A percentile compares a stretch with the other conserved stretches of the same genome.
These are phyloP conservation scores for Neodiprion lecontei DNA, from an alignment of 1,140 invertebrate genomes.

Conservation along the genomic window DNA sequence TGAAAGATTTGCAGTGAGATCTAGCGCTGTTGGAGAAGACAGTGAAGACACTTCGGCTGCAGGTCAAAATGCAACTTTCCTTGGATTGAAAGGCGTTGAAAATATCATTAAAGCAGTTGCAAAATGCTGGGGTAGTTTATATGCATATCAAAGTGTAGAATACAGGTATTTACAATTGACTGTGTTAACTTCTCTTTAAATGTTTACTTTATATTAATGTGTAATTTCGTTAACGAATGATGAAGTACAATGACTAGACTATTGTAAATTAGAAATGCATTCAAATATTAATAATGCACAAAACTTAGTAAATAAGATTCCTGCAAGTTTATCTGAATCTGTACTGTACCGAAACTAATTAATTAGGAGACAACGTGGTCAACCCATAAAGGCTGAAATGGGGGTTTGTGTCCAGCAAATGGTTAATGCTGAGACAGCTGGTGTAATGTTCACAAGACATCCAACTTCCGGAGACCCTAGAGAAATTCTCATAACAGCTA, in stretches of 20 bases:
- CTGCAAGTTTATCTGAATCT: not conserved
- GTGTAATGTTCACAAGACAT: slow-evolving; percentile 83
- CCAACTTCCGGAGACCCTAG: slow-evolving; percentile 73
- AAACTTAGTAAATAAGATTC: slow-evolving; percentile 5
- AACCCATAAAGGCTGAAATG: slow-evolving; percentile 70
- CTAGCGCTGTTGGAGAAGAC: slow-evolving; percentile 78
- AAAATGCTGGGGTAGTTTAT: slow-evolving; percentile 83
- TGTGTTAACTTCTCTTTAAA: slow-evolving; percentile 16
- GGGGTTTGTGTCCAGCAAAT: slow-evolving; percentile 85
- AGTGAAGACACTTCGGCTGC: slow-evolving; percentile 79
- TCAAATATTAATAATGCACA: slow-evolving; percentile 1
- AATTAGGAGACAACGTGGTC: slow-evolving; percentile 68
- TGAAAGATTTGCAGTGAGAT: slow-evolving; percentile 60
- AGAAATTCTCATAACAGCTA: slow-evolving; percentile 75
- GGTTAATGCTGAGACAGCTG: slow-evolving; percentile 73
- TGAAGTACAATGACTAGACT: slow-evolving; percentile 10
- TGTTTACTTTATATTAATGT: not conserved
- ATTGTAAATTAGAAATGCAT: slow-evolving; percentile 5
- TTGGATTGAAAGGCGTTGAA: slow-evolving; percentile 67
- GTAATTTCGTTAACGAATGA: not conserved
- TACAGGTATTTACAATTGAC: slow-evolving; percentile 60
- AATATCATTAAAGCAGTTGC: slow-evolving; percentile 68
- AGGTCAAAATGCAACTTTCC: slow-evolving; percentile 83
- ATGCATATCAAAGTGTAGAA: slow-evolving; percentile 74
- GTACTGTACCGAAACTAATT: not conserved